Percentiles rank a stretch among this genome's conserved stretches.
Conservation (phyloP, 1,140 invertebrate species). For the Tetragonula clypearis region DNA sequence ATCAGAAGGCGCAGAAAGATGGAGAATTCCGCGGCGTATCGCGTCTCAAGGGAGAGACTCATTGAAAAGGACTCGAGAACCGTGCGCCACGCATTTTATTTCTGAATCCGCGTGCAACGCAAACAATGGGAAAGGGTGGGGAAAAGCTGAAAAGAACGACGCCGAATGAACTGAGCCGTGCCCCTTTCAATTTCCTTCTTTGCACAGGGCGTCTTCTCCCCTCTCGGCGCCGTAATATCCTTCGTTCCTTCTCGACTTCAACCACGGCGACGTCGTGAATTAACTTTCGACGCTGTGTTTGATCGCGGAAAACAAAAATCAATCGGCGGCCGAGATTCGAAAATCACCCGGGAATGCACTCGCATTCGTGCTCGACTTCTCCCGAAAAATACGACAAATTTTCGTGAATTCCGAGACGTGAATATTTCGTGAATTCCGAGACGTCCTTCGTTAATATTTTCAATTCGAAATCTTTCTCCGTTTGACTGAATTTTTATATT, state of each 20-base stretch:
- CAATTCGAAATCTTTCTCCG: background rate
- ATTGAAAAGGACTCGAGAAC: background rate
- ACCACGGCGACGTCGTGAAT: background rate
- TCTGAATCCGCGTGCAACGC: background rate
- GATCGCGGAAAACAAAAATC: background rate
- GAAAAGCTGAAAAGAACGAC: slow-evolving; percentile 10
- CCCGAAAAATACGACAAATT: too few relatives aligned
- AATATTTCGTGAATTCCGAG: too few relatives aligned
- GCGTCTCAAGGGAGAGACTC: too few relatives aligned
- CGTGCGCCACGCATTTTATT: background rate
- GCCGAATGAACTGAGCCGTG: background rate
- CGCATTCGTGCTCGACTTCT: too few relatives aligned
- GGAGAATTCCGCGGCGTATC: background rate
- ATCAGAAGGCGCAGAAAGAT: background rate
- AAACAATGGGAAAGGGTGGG: slow-evolving; percentile 8
- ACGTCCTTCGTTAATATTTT: background rate
- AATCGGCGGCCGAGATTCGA: too few relatives aligned
- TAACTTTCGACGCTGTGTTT: background rate
- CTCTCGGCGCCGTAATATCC: slow-evolving; percentile 15
- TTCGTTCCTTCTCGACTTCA: background rate
- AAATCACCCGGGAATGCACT: too few relatives aligned
- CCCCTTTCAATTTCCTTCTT: slow-evolving; percentile 30
- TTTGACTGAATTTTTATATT: background rate
- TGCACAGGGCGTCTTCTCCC: background rate
- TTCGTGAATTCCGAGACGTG: too few relatives aligned